A percentile compares a stretch with the other conserved stretches of the same genome.
Evolutionary conservation across 1,140 invertebrate genomes (phyloP).

Genomic region (Delia radicum): DNA sequence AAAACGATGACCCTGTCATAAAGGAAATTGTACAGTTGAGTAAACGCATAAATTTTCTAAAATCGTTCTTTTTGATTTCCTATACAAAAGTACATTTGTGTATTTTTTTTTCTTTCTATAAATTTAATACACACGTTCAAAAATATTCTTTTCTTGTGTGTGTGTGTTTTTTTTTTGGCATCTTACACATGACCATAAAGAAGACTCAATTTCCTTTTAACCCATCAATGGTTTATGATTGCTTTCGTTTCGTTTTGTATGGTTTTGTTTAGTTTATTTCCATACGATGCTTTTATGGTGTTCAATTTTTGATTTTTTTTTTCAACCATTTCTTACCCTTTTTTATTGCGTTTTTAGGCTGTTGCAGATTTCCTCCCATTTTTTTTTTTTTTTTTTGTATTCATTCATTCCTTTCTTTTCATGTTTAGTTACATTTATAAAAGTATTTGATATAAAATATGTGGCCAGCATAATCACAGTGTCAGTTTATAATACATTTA

Average conservation of each 20-base stretch:
- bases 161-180: not conserved
- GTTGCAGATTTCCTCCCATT: not conserved
- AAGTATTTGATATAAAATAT: not conserved
- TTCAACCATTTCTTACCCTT: not conserved
- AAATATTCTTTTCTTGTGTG: not conserved
- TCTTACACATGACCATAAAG: slow-evolving; percentile 16
- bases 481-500: slow-evolving; percentile 8
- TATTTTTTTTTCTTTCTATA: no score
- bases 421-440: not conserved
- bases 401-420: not conserved
- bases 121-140: slow-evolving; percentile 20
- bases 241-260: slow-evolving; percentile 1
- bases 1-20: slow-evolving; percentile 23
- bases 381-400: not conserved
- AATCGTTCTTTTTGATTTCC: slow-evolving; percentile 4
- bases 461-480: not conserved
- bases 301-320: slow-evolving; percentile 13
- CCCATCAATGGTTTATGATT: slow-evolving; percentile 29
- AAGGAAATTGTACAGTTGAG: slow-evolving; percentile 24
- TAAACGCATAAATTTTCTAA: slow-evolving; percentile 14
- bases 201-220: slow-evolving; percentile 31
- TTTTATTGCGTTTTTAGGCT: slow-evolving; percentile 11
- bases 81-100: slow-evolving; percentile 14
- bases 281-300: not conserved
- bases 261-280: not conserved